Evolutionary conservation across 2,113 vertebrate species (phyloP).

Genomic region (Thalassoma bifasciatum): DNA sequence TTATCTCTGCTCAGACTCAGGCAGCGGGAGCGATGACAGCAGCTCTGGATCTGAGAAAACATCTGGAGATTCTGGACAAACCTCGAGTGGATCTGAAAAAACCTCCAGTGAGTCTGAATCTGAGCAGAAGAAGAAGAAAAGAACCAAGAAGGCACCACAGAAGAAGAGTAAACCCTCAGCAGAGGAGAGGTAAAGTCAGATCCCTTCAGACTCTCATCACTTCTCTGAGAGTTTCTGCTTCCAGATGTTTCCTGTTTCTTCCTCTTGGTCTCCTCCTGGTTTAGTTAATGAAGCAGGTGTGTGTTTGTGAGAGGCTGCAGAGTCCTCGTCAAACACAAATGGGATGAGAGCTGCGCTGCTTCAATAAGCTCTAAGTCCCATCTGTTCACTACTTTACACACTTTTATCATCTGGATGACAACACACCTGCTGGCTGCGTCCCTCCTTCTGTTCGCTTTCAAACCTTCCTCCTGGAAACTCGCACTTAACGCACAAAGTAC

Average conservation of each 20-base stretch:
- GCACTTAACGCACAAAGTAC: no score
- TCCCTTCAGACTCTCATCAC: neutral
- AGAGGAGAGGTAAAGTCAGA: slow-evolving; percentile 76
- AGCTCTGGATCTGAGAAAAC: slow-evolving; percentile 83
- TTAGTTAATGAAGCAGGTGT: slow-evolving; percentile 54
- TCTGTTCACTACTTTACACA: slow-evolving; percentile 59
- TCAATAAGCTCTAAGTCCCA: slow-evolving; percentile 55
- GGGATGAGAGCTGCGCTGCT: slow-evolving; percentile 59
- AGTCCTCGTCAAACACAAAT: slow-evolving; percentile 31
- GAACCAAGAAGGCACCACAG: slow-evolving; percentile 60
- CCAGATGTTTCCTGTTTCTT: slow-evolving; percentile 58
- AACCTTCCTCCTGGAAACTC: no score
- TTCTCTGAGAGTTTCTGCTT: slow-evolving; percentile 23
- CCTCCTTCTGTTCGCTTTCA: slow-evolving; percentile 8
- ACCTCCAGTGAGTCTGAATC: slow-evolving; percentile 81
- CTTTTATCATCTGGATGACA: slow-evolving; percentile 36
- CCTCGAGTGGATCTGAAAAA: slow-evolving; percentile 80
- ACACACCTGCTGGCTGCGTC: slow-evolving; percentile 6
- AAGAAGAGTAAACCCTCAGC: slow-evolving; percentile 68
- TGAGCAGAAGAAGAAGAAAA: slow-evolving; percentile 77
- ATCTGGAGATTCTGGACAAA: slow-evolving; percentile 81
- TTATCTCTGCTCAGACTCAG: slow-evolving; percentile 70
- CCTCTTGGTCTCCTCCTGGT: slow-evolving; percentile 2
- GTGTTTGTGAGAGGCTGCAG: slow-evolving; percentile 18
- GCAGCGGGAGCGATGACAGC: slow-evolving; percentile 81